Evolutionary conservation across 2,888 invertebrate species (phyloP).

Genomic region (Sesia apiformis): DNA sequence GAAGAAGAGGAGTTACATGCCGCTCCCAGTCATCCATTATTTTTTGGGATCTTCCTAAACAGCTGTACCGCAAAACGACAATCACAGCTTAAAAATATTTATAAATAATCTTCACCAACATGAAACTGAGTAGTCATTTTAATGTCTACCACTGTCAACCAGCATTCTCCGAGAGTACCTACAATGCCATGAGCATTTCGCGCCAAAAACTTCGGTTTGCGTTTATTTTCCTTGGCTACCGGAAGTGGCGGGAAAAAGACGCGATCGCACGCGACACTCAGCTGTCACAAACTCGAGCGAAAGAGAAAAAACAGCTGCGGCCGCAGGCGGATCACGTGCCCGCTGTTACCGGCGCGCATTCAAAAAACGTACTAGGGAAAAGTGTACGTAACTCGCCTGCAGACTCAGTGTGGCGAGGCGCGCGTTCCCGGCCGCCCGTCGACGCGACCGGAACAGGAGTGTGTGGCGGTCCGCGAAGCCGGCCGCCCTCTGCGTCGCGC

Average conservation of each 20-base stretch:
- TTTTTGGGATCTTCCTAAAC: conserved; percentile 26
- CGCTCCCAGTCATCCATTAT: conserved; percentile 77
- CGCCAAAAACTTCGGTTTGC: conserved; percentile 61
- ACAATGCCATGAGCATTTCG: conserved; percentile 40
- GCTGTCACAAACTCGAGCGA: conserved; percentile 60
- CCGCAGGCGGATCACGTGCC: conserved; percentile 65
- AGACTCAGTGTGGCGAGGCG: conserved; percentile 61
- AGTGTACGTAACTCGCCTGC: conserved; percentile 49
- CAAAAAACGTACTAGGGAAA: conserved; percentile 62
- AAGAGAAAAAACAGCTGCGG: conserved; percentile 62
- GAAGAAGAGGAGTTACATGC: conserved; percentile 73
- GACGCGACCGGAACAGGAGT: conserved; percentile 73
- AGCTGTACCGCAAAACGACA: conserved; percentile 33
- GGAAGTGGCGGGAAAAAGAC: conserved; percentile 59
- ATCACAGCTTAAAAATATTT: conserved; percentile 37
- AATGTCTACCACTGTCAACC: conserved; percentile 36
- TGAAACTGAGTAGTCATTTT: conserved; percentile 34
- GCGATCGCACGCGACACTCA: conserved; percentile 60
- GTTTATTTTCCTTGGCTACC: conserved; percentile 37
- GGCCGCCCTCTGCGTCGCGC: conserved; percentile 74
- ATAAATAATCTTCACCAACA: conserved; percentile 37
- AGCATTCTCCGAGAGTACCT: conserved; percentile 19
- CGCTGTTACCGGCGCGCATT: conserved; percentile 67
- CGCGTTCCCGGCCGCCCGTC: conserved; percentile 71
- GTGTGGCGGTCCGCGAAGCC: conserved; percentile 65